Evolutionary conservation across 2,888 invertebrate species (phyloP).

Genomic region (Aphelenchoides bicaudatus): DNA sequence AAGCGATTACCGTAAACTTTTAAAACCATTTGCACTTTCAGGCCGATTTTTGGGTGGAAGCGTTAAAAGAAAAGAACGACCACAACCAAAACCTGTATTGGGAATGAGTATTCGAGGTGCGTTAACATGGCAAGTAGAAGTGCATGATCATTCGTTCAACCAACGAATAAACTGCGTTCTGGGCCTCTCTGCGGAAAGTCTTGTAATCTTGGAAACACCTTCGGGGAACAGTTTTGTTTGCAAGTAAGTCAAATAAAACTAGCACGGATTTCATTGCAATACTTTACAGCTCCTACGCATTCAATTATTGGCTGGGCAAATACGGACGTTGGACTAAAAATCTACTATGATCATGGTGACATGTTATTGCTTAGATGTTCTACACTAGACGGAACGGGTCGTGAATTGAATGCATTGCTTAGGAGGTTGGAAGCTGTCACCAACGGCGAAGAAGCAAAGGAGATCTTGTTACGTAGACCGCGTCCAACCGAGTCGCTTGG

Average conservation of each 20-base stretch:
- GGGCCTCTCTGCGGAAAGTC: conserved; percentile 79
- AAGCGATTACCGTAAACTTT: conserved; percentile 18
- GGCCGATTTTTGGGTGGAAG: conserved; percentile 57
- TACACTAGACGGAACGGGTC: conserved; percentile 67
- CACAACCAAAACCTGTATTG: conserved; percentile 71
- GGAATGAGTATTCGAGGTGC: conserved; percentile 61
- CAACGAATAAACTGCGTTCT: conserved; percentile 65
- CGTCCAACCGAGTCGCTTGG: conserved; percentile 48
- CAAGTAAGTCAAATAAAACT: too few relatives aligned
- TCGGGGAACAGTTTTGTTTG: conserved; percentile 79
- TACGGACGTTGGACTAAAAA: conserved; percentile 50
- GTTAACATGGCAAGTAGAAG: conserved; percentile 63
- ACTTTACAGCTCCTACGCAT: conserved; percentile 78
- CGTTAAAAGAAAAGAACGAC: conserved; percentile 69
- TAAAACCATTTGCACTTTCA: too few relatives aligned
- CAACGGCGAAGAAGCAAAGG: conserved; percentile 69
- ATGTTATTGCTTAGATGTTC: conserved; percentile 73
- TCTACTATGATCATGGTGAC: conserved; percentile 87
- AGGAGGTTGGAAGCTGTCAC: conserved; percentile 78
- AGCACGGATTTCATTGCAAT: too few relatives aligned
- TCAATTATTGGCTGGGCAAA: conserved; percentile 68
- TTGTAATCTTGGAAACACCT: conserved; percentile 80
- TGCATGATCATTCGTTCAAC: conserved; percentile 60
- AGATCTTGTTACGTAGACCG: conserved; percentile 46
- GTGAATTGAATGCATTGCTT: conserved; percentile 74